Conservation (phyloP, 2,113 vertebrate genomes). For the Nothoprocta perdicaria region DNA sequence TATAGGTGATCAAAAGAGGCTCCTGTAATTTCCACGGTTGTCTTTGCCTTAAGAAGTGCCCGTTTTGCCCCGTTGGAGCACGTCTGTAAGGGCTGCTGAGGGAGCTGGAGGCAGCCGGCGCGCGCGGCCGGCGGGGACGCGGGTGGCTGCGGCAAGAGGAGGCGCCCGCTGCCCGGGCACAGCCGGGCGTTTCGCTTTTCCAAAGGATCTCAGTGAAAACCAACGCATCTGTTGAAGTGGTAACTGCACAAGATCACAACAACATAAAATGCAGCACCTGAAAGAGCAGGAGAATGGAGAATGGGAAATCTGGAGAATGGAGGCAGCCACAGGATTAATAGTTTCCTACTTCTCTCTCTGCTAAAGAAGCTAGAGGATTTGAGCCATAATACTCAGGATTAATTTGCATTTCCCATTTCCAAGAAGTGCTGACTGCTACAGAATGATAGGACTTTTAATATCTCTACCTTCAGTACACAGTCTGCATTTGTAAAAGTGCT, state of each 20-base stretch:
- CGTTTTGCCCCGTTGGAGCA: background rate
- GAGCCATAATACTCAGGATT: conserved; percentile 21
- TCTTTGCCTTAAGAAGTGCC: background rate
- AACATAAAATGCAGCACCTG: background rate
- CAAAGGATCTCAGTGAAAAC: background rate
- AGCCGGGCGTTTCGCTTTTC: too few relatives aligned
- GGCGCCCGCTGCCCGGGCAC: too few relatives aligned
- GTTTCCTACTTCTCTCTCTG: background rate
- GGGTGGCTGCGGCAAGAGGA: too few relatives aligned
- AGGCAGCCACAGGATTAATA: conserved; percentile 11
- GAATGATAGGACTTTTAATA: conserved; percentile 16
- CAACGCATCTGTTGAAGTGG: background rate
- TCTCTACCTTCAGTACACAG: background rate
- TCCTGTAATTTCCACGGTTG: background rate
- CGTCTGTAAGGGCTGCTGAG: background rate
- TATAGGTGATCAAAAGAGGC: background rate
- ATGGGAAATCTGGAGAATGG: background rate
- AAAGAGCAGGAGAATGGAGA: background rate
- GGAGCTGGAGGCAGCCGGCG: too few relatives aligned
- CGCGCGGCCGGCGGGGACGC: too few relatives aligned
- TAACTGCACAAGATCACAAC: background rate
- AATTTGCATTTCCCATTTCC: conserved; percentile 38
- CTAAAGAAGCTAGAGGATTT: conserved; percentile 36
- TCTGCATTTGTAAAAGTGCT: background rate
- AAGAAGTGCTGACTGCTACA: conserved; percentile 32